Evolutionary conservation across 2,113 vertebrate species (phyloP), one percentile per base, ranked within the genome.

Genomic region (Xenopus tropicalis): DNA sequence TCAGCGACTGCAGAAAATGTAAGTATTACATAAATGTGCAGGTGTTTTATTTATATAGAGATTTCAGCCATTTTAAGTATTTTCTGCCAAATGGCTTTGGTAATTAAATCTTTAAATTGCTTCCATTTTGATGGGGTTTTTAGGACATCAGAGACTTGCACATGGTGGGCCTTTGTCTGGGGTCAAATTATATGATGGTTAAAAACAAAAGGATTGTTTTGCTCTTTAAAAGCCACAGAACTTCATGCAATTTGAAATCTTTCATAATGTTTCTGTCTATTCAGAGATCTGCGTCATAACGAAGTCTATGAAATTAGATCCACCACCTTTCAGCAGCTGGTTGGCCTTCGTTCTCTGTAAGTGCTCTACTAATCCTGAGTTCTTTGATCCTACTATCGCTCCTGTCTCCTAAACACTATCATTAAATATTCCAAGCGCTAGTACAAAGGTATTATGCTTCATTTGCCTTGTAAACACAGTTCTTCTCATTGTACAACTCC

Each of bases 241-340:
- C 69, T 76, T 63, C 66, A 63, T 61, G 46, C 58, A 56, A 22
- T 62, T 43, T 64, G 10, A 46, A 54, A 16, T n/a, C 22, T 19
- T 51, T 69, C 69, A 61, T 69, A 63, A 76, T 79, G 59, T 85
- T 78, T 63, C 74, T 89, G 72, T 83, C 70, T 0, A 90, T 92
- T 80, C 87, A 98, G 96, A 79, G 93, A 96, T 84, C 86, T 98
- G 69, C 92, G 92, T 69, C 94, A 97, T 80, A 98, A 98, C 48
- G 87, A 93, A 82, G 90, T 98, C 5, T 69, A 85, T 80, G 93
- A 94, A 85, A 86, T 98, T 77, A 85, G 85, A 83, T 90, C 75
- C 3, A 89, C 91, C 81, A 93, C 94, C 0, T 98, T 98, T 81
- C 87, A 85, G 65, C 90, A 94, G 56, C 85, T 98, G 88, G 79